Evolutionary conservation across 2,888 invertebrate species (phyloP), one percentile per base, ranked within the genome.

Genomic region (Drosophila anceps): DNA sequence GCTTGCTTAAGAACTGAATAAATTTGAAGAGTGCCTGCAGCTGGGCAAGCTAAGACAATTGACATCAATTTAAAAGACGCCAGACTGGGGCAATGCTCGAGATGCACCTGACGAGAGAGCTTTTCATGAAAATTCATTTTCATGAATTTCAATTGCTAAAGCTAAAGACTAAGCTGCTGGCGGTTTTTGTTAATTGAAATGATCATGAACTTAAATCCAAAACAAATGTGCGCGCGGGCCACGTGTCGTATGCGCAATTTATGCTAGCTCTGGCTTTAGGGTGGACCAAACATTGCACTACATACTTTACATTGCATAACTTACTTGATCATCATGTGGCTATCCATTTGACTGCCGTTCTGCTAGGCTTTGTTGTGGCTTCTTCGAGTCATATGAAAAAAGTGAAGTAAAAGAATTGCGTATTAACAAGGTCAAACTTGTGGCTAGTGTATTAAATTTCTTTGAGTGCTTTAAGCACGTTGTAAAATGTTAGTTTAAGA

Each of bases 181-280:
- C n/a, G n/a, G 9, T 8, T 41, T 15, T 24, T n/a, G 29, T 50
- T 60, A 86, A 88, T 90, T 88, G 79, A 75, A 79, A 78, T 77
- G 88, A 76, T 84, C 89, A 81, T 88, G 88, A 90, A 88, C 90
- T 78, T 77, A 77, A 73, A 48, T 68, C 66, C 58, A 60, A 29
- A 29, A n/a, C 54, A 51, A 63, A 48, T 48, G 41, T 18, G 20
- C 13, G n/a, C 37, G 5, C 29, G 15, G 13, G 6, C 53, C 73
- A 69, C 67, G 71, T 63, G 79, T 51, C 73, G 77, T 75, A 76
- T 81, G 46, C 58, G 69, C 69, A 71, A 71, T 72, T 20, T 39
- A n/a, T 62, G 44, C 44, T n/a, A 29, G 41, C 37, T 65, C 67
- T 29, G 27, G 10, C 20, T 15, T 59, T 74, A 70, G 62, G 62